A percentile compares a stretch with the other conserved stretches of the same genome.
These are phyloP conservation scores for Dufourea novaeangliae DNA, from an alignment of 1,140 invertebrate species.

Conservation along the genomic window DNA sequence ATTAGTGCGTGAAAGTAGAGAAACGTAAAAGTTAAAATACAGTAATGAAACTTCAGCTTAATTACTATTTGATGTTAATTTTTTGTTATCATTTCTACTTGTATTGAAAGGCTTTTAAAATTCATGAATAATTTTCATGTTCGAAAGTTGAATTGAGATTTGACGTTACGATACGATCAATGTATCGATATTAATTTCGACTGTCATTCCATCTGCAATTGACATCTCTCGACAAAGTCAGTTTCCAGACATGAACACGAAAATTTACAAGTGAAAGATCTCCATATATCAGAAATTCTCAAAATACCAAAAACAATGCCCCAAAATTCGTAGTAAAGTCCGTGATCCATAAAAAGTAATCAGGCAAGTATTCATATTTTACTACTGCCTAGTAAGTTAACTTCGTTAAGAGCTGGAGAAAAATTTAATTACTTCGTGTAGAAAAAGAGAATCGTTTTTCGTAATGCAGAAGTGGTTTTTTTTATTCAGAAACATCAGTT, in stretches of 20 bases:
- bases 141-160: no score
- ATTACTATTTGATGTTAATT: no score
- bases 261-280: constrained; percentile 23
- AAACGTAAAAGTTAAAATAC: no score
- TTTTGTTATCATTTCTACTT: no score
- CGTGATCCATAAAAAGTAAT: background rate
- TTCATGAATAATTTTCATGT: no score
- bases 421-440: background rate
- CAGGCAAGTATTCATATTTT: background rate
- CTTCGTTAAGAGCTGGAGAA: background rate
- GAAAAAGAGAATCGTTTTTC: no score
- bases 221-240: background rate
- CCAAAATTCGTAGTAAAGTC: background rate
- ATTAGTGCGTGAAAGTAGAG: no score
- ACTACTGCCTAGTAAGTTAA: background rate
- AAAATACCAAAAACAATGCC: background rate
- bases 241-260: background rate
- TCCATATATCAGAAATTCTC: background rate
- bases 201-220: background rate
- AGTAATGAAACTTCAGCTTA: no score
- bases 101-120: no score
- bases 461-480: no score
- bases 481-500: no score
- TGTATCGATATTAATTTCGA: constrained; percentile 23
- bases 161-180: background rate